These are phyloP conservation scores for Ptychoptera albimana DNA, from an alignment of 2,888 invertebrate genomes.

Conservation along the genomic window DNA sequence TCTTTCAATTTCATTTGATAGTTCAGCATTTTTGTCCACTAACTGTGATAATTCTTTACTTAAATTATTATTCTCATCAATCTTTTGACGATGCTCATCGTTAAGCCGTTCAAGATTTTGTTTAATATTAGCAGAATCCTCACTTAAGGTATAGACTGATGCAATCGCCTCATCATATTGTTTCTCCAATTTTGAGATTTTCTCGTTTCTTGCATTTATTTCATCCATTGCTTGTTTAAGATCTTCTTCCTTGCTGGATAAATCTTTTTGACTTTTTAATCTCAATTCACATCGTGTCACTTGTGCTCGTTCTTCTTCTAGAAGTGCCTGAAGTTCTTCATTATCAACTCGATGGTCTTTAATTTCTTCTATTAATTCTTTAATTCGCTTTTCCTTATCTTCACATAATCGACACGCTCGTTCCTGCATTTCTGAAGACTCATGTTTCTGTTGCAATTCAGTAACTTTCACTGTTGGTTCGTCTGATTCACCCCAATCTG, in stretches of 20 bases:
- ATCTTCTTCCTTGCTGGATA: constrained; percentile 6
- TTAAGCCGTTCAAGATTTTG: constrained; percentile 9
- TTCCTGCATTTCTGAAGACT: not conserved
- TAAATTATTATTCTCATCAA: constrained; percentile 14
- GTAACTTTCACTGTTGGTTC: constrained; percentile 3
- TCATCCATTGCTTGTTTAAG: constrained; percentile 10
- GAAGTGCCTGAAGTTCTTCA: constrained; percentile 38
- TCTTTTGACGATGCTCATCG: constrained; percentile 9
- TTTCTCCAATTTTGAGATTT: constrained; percentile 7
- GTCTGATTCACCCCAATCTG: constrained; percentile 30
- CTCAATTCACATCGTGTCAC: constrained; percentile 11
- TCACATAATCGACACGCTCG: not conserved
- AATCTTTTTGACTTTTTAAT: constrained; percentile 4
- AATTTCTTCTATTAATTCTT: constrained; percentile 35
- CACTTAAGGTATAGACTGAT: constrained; percentile 11
- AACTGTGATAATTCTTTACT: constrained; percentile 11
- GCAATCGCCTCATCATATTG: constrained; percentile 10
- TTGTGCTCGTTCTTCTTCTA: constrained; percentile 35
- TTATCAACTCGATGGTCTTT: constrained; percentile 44
- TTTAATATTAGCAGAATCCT: constrained; percentile 10
- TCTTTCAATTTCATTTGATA: constrained; percentile 10
- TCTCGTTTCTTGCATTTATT: constrained; percentile 10
- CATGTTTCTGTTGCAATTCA: not conserved
- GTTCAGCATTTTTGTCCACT: constrained; percentile 8
- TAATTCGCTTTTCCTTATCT: constrained; percentile 21